Percentiles rank a stretch among this genome's conserved stretches.
Evolutionary conservation across 1,140 invertebrate species (phyloP).

Genomic region (Platyura marginata): DNA sequence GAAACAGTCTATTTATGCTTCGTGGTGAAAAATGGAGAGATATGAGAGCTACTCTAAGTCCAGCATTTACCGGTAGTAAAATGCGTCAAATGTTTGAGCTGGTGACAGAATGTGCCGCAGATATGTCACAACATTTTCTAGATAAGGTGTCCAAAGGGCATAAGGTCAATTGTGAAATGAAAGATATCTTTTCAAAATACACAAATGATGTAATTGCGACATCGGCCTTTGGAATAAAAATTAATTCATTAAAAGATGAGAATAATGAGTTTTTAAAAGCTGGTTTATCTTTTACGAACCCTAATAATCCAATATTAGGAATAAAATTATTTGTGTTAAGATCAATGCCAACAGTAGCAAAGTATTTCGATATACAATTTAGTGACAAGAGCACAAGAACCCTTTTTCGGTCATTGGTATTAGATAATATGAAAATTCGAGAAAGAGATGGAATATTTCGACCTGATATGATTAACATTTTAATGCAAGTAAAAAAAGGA

Average conservation of each 20-base stretch:
- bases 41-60: slow-evolving; percentile 27
- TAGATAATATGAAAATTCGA: slow-evolving; percentile 23
- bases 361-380: slow-evolving; percentile 9
- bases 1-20: slow-evolving; percentile 29
- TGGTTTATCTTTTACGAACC: slow-evolving; percentile 22
- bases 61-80: slow-evolving; percentile 16
- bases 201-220: slow-evolving; percentile 27
- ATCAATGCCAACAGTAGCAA: slow-evolving; percentile 6
- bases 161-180: slow-evolving; percentile 10
- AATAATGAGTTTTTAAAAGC: slow-evolving; percentile 28
- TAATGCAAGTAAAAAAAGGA: slow-evolving; percentile 21
- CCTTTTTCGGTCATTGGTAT: slow-evolving; percentile 23
- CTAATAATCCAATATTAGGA: slow-evolving; percentile 3
- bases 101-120: slow-evolving; percentile 8
- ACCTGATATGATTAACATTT: slow-evolving; percentile 27
- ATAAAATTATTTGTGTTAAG: slow-evolving; percentile 5
- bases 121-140: slow-evolving; percentile 5
- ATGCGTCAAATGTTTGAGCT: slow-evolving; percentile 20
- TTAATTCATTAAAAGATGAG: slow-evolving; percentile 22
- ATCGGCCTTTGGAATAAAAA: slow-evolving; percentile 25
- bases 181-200: slow-evolving; percentile 22
- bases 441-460: slow-evolving; percentile 25
- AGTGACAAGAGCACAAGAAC: slow-evolving; percentile 6
- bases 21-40: slow-evolving; percentile 33
- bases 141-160: background rate